Evolutionary conservation across 1,140 invertebrate species (phyloP), one percentile per base, ranked within the genome.

Genomic region (Bombus balteatus): DNA sequence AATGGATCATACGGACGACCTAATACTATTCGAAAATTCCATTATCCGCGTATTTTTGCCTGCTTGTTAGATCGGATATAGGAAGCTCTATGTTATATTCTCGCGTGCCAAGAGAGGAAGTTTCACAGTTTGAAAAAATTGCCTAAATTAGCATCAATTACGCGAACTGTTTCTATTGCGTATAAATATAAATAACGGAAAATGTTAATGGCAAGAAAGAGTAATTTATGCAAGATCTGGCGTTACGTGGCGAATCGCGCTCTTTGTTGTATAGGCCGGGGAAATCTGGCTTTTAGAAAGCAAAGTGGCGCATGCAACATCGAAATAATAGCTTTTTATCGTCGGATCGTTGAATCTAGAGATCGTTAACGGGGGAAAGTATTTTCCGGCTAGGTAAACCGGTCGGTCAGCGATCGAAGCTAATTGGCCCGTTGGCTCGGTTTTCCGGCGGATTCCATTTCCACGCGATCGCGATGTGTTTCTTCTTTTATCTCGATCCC

Each of bases 401-500:
- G 43, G 39, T 9, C 70, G 43, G 39, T 15, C 70, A 43, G 13
- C 39, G 39, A 72, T 72, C 70, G 39, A 72, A 72, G 70, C 70
- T 72, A 72, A 72, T 72, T 72, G 70, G 37, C 32, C 32, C 34
- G 32, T 37, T 68, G 66, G 5, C 70, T 41, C 39, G 28, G 12
- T 53, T 77, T 62, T 8, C 71, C 8, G 1, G 4, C 9, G 32
- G 37, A 66, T 77, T 77, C 43, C 65, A 83, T 70, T 59, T 53
- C 22, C 47, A 34, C 22, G 13, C n/a, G 25, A 43, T 39, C 70
- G 15, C 28, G 12, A 41, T 13, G 18, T 10, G 13, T 76, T 65
- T 77, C 73, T 71, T 62, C 66, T 70, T 84, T 80, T 59, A 84
- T 84, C 76, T 47, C 8, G 76, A 70, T 74, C 18, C 18, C 41